Conservation (phyloP, 2,888 invertebrate genomes). For the Sphecodes monilicornis region DNA sequence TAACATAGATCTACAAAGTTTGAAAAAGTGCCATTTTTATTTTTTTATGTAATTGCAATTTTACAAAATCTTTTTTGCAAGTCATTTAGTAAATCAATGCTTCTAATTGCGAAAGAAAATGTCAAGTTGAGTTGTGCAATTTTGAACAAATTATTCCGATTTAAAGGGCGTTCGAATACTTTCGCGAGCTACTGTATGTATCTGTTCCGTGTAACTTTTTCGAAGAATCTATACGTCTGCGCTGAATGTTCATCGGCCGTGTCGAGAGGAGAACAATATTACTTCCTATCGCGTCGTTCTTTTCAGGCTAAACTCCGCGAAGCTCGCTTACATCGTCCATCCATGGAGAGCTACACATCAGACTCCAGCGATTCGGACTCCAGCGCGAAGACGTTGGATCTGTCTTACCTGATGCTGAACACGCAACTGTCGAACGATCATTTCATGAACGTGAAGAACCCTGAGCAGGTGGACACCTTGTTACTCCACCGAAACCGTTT, state of each 20-base stretch:
- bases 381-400: conserved; percentile 90
- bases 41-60: no score
- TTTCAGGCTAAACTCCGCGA: neutral
- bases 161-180: no score
- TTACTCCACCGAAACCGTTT: conserved; percentile 95
- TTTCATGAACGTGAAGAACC: conserved; percentile 86
- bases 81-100: no score
- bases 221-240: neutral
- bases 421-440: conserved; percentile 87
- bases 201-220: neutral
- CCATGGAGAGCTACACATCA: conserved; percentile 93
- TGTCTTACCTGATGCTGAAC: conserved; percentile 88
- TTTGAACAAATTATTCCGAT: no score
- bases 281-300: neutral
- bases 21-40: no score
- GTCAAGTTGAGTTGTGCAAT: no score
- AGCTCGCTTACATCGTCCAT: neutral
- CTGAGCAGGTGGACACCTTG: conserved; percentile 90
- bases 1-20: no score
- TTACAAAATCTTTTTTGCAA: no score
- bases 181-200: no score
- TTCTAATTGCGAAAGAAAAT: no score
- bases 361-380: conserved; percentile 93
- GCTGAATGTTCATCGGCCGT: neutral
- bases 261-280: neutral